phyloP scores from a whole-genome alignment of 2,797 vertebrate species.

The Channallabes apus region DNA sequence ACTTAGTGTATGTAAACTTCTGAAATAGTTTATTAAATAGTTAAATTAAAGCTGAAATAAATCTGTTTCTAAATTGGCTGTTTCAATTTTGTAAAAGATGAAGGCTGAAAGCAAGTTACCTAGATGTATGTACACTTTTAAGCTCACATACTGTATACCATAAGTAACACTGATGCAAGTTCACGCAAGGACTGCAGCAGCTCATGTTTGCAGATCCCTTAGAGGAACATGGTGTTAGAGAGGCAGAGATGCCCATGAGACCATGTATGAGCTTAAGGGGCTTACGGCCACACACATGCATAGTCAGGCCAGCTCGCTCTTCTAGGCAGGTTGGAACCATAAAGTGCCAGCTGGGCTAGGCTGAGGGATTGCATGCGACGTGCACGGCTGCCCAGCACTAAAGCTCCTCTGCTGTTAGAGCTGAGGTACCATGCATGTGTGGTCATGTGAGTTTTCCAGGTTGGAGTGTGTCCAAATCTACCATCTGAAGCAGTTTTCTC shows the following conservation, averaged over 20 bases:
- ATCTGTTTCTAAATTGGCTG: not conserved
- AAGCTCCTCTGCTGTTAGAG: slow-evolving; percentile 44
- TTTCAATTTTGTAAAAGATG: not conserved
- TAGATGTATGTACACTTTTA: not conserved
- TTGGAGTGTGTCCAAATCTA: slow-evolving; percentile 44
- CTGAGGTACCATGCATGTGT: slow-evolving; percentile 29
- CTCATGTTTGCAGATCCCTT: slow-evolving; percentile 23
- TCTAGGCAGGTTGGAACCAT: slow-evolving; percentile 44
- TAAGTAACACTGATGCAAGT: slow-evolving; percentile 31
- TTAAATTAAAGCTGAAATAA: not conserved
- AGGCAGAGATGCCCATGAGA: slow-evolving; percentile 46
- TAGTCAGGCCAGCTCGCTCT: slow-evolving; percentile 43
- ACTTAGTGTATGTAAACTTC: not conserved
- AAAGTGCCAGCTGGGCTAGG: slow-evolving; percentile 72
- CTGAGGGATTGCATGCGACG: slow-evolving; percentile 75
- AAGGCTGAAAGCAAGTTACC: not conserved
- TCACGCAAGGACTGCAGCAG: slow-evolving; percentile 33
- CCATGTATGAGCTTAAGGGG: slow-evolving; percentile 51
- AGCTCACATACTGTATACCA: not conserved
- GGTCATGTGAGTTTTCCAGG: slow-evolving; percentile 48
- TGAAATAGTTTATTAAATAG: not conserved
- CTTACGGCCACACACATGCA: slow-evolving; percentile 46
- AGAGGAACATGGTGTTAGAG: slow-evolving; percentile 37
- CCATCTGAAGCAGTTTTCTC: slow-evolving; percentile 35
- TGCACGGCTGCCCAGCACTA: slow-evolving; percentile 66